phyloP scores from a whole-genome alignment of 2,113 vertebrate species.

The Delphinus delphis region DNA sequence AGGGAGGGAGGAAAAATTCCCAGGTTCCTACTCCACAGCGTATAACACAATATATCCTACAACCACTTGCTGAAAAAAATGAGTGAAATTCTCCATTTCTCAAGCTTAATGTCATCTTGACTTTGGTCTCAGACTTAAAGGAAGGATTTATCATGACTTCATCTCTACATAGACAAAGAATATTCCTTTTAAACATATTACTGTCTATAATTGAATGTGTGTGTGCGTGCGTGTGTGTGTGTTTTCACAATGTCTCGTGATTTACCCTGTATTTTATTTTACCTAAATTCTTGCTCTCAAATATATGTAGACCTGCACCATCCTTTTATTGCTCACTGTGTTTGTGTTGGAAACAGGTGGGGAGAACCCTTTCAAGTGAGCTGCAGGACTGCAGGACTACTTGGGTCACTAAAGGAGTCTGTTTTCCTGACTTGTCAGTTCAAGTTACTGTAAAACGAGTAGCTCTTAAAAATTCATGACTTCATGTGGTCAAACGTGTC shows the following conservation, averaged over 20 bases:
- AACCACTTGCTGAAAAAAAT: not conserved
- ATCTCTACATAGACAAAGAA: not conserved
- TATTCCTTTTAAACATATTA: slow-evolving; percentile 6
- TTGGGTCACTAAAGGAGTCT: slow-evolving; percentile 32
- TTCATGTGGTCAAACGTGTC: slow-evolving; percentile 43
- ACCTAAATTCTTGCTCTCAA: not conserved
- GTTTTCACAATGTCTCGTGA: not conserved
- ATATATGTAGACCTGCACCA: not conserved
- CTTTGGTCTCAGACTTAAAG: not conserved
- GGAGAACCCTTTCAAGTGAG: not conserved
- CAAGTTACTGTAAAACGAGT: slow-evolving; percentile 52
- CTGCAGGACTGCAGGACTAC: not conserved
- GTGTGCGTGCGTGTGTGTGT: not conserved
- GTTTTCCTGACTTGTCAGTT: slow-evolving; percentile 67
- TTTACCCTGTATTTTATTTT: not conserved
- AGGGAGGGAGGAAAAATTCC: not conserved
- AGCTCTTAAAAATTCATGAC: slow-evolving; percentile 59
- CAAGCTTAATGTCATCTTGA: not conserved
- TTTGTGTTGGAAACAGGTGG: not conserved
- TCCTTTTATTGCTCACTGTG: not conserved
- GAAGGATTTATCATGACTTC: not conserved
- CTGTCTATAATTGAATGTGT: not conserved
- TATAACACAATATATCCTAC: not conserved
- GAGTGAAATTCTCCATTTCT: not conserved
- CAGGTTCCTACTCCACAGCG: not conserved